Base-by-base conservation (phyloP, 1,140 invertebrate genomes). In the Formica exsecta region DNA sequence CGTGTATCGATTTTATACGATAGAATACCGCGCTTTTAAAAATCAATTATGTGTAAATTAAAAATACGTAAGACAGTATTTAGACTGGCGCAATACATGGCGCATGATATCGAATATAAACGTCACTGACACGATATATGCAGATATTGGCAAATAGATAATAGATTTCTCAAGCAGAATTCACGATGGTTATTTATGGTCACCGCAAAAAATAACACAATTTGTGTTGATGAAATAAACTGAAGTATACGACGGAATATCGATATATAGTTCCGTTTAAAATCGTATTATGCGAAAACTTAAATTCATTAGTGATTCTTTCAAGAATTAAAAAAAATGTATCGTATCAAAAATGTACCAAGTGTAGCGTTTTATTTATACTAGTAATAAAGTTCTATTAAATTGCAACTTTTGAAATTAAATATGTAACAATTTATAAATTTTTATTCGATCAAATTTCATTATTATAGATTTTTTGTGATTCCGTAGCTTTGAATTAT, bases 91-190 rank as follows among this genome's bases (percentile, higher is more conserved):
- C 36, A 73, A 44, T 73, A 13, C n/a, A 32, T 16, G 25, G 38
- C 38, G 38, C 68, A 19, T 36, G 25, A 73, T 44, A 74, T 48
- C 41, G 38, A 73, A 48, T 13, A 48, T 73, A 61, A 61, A 73
- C 11, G 66, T 81, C 54, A 59, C 16, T 61, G 66, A 44, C 13
- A 38, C 38, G 25, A 83, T n/a, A 8, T 32, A 19, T 19, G 22
- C 32, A 19, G 32, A 75, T 59, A 59, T 22, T 11, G 51, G 16
- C 16, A 36, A 48, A 83, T 83, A 83, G 36, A 61, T 73, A 81
- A 57, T 38, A 74, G 38, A 74, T 74, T 83, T 83, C 68, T 83
- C 68, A 74, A 74, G 61, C 68, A 70, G 54, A 61, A 83, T 83
- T 68, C n/a, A 32, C 38, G 68, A 22, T 61, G 36, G 68, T 71